A percentile compares a stretch with the other conserved stretches of the same genome.
These are phyloP conservation scores for Lapara coniferarum DNA, from an alignment of 2,888 invertebrate species.

Conservation along the genomic window DNA sequence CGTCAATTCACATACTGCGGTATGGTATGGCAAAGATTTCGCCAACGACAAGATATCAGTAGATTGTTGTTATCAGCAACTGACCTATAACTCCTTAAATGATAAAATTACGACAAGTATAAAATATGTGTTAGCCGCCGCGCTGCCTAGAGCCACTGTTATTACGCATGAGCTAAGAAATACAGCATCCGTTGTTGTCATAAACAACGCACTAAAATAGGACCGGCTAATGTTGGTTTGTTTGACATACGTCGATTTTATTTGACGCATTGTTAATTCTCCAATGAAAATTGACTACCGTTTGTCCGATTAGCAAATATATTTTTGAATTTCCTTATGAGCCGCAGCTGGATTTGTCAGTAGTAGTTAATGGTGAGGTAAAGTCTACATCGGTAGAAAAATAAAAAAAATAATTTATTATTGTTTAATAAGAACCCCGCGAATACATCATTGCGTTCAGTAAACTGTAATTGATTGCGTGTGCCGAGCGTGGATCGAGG, in stretches of 20 bases:
- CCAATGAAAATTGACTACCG: constrained; percentile 22
- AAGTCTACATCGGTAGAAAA: no score
- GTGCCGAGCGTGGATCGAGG: constrained; percentile 40
- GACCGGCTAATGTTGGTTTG: constrained; percentile 54
- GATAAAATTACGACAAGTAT: constrained; percentile 24
- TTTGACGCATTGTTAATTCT: constrained; percentile 33
- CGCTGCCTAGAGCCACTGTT: constrained; percentile 28
- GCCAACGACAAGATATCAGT: constrained; percentile 33
- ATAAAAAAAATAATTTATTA: no score
- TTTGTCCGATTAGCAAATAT: background rate
- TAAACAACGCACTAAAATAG: constrained; percentile 77
- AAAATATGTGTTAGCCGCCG: constrained; percentile 33
- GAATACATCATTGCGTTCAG: constrained; percentile 49
- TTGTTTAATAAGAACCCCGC: constrained; percentile 38
- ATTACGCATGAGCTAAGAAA: constrained; percentile 47
- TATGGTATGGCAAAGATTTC: constrained; percentile 35
- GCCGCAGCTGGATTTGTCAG: no score
- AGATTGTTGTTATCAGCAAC: constrained; percentile 33
- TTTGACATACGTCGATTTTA: constrained; percentile 78
- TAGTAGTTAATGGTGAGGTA: no score
- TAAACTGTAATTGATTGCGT: constrained; percentile 56
- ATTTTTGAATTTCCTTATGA: background rate
- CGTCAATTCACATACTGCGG: background rate
- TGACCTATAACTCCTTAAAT: constrained; percentile 33
- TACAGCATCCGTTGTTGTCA: constrained; percentile 71